A percentile compares a stretch with the other conserved stretches of the same genome.
These are phyloP conservation scores for Coleophora deauratella DNA, from an alignment of 2,888 invertebrate genomes.

Conservation along the genomic window DNA sequence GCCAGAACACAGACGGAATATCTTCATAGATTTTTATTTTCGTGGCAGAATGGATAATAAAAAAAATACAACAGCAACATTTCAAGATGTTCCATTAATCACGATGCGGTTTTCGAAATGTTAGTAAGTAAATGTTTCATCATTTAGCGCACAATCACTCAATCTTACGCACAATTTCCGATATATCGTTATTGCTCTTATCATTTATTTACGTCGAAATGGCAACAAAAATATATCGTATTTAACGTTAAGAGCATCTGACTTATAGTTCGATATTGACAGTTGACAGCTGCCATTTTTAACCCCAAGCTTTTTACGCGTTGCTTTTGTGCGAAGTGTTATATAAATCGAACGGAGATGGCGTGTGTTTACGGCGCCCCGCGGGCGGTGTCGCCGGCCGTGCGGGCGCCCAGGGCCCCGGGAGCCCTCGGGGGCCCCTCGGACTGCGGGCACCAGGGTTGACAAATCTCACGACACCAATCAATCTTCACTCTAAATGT, in stretches of 20 bases:
- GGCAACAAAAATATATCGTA: conserved; percentile 3
- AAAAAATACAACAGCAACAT: too few species aligned
- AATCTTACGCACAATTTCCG: too few species aligned
- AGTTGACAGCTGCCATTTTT: conserved; percentile 28
- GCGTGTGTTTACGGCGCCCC: not conserved
- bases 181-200: too few species aligned
- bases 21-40: too few species aligned
- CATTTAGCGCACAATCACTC: too few species aligned
- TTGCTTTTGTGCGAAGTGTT: conserved; percentile 20
- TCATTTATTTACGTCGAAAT: too few species aligned
- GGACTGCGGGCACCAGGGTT: not conserved
- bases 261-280: conserved; percentile 12
- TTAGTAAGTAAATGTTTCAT: too few species aligned
- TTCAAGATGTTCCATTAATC: too few species aligned
- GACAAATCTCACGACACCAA: not conserved
- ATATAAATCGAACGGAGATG: conserved; percentile 17
- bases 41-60: too few species aligned
- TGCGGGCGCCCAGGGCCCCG: conserved; percentile 10
- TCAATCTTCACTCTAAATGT: too few species aligned
- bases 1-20: too few species aligned
- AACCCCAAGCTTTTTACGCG: conserved; percentile 18
- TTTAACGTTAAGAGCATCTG: not conserved
- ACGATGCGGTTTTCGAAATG: too few species aligned
- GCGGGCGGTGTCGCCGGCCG: conserved; percentile 11
- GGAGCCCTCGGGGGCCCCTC: not conserved